These are phyloP conservation scores for Amphimedon queenslandica DNA, from an alignment of 37 sponge, comb jelly and placozoan genomes.

Conservation along the genomic window DNA sequence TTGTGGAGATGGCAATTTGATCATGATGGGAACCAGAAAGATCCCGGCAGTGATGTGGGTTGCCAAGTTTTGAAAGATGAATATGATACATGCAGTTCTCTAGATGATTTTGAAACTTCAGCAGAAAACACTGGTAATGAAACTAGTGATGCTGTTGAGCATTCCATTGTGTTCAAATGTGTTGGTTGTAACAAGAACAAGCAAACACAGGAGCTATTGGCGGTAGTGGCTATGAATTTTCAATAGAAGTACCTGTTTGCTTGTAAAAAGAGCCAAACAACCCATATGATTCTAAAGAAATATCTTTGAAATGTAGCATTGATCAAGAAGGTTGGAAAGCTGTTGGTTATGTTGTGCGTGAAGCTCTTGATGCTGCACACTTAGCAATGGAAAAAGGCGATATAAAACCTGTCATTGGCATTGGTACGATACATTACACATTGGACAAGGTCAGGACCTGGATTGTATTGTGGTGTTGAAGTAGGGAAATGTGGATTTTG, in stretches of 20 bases:
- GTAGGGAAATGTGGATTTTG: slow-evolving; percentile 19
- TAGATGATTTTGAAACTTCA: no score
- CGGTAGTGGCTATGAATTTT: no score
- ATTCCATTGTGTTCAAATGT: no score
- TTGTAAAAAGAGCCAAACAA: slow-evolving; percentile 17
- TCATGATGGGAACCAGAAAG: no score
- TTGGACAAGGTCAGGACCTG: slow-evolving; percentile 27
- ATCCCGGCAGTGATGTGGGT: no score
- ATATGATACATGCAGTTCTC: no score
- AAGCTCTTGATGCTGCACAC: slow-evolving; percentile 20
- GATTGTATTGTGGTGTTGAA: slow-evolving; percentile 28
- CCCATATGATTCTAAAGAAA: slow-evolving; percentile 21
- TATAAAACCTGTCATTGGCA: slow-evolving; percentile 2
- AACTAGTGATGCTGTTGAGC: no score
- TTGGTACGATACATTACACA: slow-evolving; percentile 16
- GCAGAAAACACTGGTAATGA: no score
- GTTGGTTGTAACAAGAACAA: no score
- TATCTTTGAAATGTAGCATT: slow-evolving; percentile 20
- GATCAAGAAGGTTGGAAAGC: slow-evolving; percentile 33
- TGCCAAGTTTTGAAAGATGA: no score
- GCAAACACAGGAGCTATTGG: no score
- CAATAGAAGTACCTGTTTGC: slow-evolving; percentile 31
- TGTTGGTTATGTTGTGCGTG: slow-evolving; percentile 39
- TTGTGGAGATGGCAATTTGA: no score
- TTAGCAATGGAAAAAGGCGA: background rate